Evolutionary conservation across 2,797 vertebrate genomes (phyloP).

Genomic region (Pempheris klunzingeri): DNA sequence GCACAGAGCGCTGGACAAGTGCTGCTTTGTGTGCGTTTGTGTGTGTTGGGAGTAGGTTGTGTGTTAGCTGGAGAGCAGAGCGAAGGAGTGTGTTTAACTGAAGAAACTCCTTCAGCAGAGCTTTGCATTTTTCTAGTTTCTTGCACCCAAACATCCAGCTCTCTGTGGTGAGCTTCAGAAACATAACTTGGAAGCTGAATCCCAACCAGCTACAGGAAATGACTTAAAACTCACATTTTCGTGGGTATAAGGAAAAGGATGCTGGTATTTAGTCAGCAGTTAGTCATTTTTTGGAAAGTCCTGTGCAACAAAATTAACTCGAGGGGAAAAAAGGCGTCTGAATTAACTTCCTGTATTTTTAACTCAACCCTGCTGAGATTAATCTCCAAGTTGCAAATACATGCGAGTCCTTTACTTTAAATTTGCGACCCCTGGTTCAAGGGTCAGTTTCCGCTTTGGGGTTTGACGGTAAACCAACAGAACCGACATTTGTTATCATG

Average conservation of each 20-base stretch:
- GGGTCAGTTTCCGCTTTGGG: too few relatives aligned
- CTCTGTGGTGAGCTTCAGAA: slow-evolving; percentile 3
- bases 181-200: not conserved
- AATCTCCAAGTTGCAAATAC: not conserved
- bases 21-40: slow-evolving; percentile 74
- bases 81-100: slow-evolving; percentile 49
- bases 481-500: too few relatives aligned
- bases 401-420: not conserved
- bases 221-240: slow-evolving; percentile 10
- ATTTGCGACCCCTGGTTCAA: not conserved
- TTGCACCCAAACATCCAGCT: slow-evolving; percentile 1
- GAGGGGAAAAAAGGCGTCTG: too few relatives aligned
- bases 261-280: not conserved
- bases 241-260: not conserved
- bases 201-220: slow-evolving; percentile 8
- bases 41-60: too few relatives aligned
- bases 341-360: not conserved
- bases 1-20: slow-evolving; percentile 72
- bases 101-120: slow-evolving; percentile 17
- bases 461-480: too few relatives aligned
- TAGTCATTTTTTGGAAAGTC: not conserved
- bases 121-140: slow-evolving; percentile 10
- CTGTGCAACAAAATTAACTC: not conserved
- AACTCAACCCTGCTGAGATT: not conserved
- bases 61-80: slow-evolving; percentile 45